Evolutionary conservation across 64 coral and sea anemone genomes (phyloP).

Genomic region (Porites lutea): DNA sequence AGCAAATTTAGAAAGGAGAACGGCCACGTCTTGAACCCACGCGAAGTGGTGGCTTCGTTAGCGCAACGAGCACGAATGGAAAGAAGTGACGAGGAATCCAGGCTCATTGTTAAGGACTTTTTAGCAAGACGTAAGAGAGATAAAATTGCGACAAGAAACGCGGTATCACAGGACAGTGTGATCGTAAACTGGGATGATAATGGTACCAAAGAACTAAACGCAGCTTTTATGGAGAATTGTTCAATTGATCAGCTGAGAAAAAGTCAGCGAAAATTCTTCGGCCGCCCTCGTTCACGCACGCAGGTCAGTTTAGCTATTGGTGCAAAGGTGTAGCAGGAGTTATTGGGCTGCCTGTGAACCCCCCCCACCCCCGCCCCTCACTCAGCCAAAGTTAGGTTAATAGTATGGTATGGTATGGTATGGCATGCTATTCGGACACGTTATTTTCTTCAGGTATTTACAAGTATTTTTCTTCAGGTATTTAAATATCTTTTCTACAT

Average conservation of each 20-base stretch:
- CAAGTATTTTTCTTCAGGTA: too few species aligned
- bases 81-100: conserved; percentile 57
- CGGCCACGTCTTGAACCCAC: neutral
- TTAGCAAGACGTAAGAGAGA: conserved; percentile 2
- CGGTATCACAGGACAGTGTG: conserved; percentile 20
- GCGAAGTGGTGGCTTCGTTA: conserved; percentile 13
- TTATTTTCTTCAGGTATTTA: too few species aligned
- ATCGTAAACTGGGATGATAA: conserved; percentile 14
- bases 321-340: too few species aligned
- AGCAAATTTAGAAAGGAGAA: conserved; percentile 40
- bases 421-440: too few species aligned
- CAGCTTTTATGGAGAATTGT: conserved; percentile 16
- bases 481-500: too few species aligned
- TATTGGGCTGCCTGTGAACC: too few species aligned
- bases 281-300: conserved; percentile 16
- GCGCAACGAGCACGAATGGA: conserved; percentile 44
- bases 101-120: conserved; percentile 62
- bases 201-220: neutral
- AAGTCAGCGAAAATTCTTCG: conserved; percentile 30
- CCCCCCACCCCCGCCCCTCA: too few species aligned
- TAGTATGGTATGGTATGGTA: too few species aligned
- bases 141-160: conserved; percentile 3
- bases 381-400: too few species aligned
- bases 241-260: conserved; percentile 17
- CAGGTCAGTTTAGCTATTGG: neutral